Base-by-base conservation (phyloP, 2,888 invertebrate genomes). In the Polylopha cassiicola region DNA sequence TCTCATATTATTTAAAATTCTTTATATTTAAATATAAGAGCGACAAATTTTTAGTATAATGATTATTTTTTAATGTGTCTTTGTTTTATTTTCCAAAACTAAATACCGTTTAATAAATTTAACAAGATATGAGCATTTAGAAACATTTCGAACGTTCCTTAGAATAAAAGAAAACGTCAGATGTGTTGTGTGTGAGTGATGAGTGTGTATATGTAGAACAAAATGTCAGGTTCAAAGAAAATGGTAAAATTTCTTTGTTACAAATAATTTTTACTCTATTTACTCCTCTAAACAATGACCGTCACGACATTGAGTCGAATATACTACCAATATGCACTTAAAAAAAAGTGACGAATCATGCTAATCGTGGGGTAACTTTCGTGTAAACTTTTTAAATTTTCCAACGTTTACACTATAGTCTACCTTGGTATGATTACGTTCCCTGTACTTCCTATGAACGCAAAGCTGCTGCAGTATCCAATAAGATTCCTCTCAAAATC, bases 181-280 rank as follows among this genome's bases (percentile, higher is more conserved):
- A 18, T 37, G 17, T 42, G 37, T 42, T 37, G 17, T 42, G 37
- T 42, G 42, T 37, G 42, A 32, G 27, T 32, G 17, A 16, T 31
- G 36, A 36, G 26, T 42, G 42, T 42, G 30, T 42, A 37, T 41
- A 45, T 49, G 53, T 48, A 55, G 58, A 58, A 62, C 59, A 69
- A 58, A 64, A 84, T 81, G 85, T 81, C 84, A 58, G 74, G 65
- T 56, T 64, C 78, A 52, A 78, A 78, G 60, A 82, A 79, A 73
- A 69, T 86, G 82, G 85, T 86, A 80, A 71, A 53, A 44, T 43
- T 37, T 26, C 26, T 36, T 37, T 43, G 23, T 33, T 33, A 18
- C 11, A 31, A 34, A 14, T 29, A 10, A 5, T 15, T 7, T 26
- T 30, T 16, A n/a, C n/a, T n/a, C 16, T 5, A 9, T 41, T n/a